These are phyloP conservation scores for Amphipyra berbera DNA, from an alignment of 2,888 invertebrate genomes.

Conservation along the genomic window DNA sequence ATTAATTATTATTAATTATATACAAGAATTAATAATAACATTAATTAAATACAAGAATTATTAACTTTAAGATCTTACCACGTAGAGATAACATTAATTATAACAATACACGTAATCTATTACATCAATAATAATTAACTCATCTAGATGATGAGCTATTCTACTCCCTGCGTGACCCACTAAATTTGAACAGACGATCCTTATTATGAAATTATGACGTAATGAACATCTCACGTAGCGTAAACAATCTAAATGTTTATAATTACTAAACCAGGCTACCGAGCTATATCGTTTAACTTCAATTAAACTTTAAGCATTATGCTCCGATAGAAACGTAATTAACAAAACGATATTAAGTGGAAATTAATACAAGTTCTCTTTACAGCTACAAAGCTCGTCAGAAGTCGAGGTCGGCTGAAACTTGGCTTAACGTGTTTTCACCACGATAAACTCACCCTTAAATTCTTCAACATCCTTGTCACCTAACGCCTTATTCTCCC, in stretches of 20 bases:
- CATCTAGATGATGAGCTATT: constrained; percentile 21
- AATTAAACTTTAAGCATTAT: constrained; percentile 64
- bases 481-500: constrained; percentile 22
- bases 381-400: constrained; percentile 72
- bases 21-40: too few relatives aligned
- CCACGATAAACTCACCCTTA: constrained; percentile 50
- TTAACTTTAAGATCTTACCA: too few relatives aligned
- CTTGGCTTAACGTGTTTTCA: constrained; percentile 71
- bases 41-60: too few relatives aligned
- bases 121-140: constrained; percentile 16
- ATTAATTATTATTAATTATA: too few relatives aligned
- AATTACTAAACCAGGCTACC: constrained; percentile 42
- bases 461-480: constrained; percentile 4
- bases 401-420: constrained; percentile 72
- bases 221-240: constrained; percentile 40
- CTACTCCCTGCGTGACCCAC: constrained; percentile 31
- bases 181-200: constrained; percentile 32
- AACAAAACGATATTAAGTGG: constrained; percentile 69
- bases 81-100: background rate
- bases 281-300: constrained; percentile 55
- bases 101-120: background rate
- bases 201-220: constrained; percentile 42
- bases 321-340: constrained; percentile 62
- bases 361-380: constrained; percentile 72
- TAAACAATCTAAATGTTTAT: constrained; percentile 51